Evolutionary conservation across 2,113 vertebrate genomes (phyloP), one percentile per base, ranked within the genome.

Genomic region (Neodon shergylaensis): DNA sequence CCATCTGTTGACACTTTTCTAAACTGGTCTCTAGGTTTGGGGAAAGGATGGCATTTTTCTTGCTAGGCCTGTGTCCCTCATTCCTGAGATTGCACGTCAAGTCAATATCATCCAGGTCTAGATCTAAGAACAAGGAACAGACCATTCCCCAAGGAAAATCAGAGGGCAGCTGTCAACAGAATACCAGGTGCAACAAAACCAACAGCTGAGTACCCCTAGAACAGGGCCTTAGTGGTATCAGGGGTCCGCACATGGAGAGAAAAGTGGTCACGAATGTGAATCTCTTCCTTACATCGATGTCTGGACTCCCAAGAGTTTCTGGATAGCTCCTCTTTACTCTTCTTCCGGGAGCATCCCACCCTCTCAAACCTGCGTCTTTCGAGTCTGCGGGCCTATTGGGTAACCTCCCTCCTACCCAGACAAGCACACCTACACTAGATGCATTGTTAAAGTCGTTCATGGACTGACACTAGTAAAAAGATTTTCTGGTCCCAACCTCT

Each of bases 91-190:
- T 42, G 49, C 21, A 85, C 13, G 42, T 42, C 21, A 96, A 92
- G 72, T 88, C 58, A 82, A 24, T 17, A 42, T 94, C 79, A 90
- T 28, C 47, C 74, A 91, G 82, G 83, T 70, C 78, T 84, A 84
- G 90, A 79, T 78, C 81, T 66, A 73, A 83, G 66, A 92, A 49
- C 52, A 47, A 16, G 61, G 28, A 88, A 72, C 49, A 84, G 47
- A 85, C 16, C 9, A 47, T 91, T 87, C 65, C 28, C 42, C 63
- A 89, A 61, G 39, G 74, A 88, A 91, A 93, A 90, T 79, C 70
- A 81, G 82, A 94, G 11, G 49, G 8, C 42, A 84, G 33, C 0
- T 22, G 19, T 36, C 74, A 85, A 47, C 44, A 68, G 39, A 78
- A 87, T 13, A 36, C 16, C 9, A 33, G 42, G 68, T 49, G 4